These are phyloP conservation scores for Malurus alboscapulatus DNA, from an alignment of 2,113 vertebrate species.

Conservation along the genomic window DNA sequence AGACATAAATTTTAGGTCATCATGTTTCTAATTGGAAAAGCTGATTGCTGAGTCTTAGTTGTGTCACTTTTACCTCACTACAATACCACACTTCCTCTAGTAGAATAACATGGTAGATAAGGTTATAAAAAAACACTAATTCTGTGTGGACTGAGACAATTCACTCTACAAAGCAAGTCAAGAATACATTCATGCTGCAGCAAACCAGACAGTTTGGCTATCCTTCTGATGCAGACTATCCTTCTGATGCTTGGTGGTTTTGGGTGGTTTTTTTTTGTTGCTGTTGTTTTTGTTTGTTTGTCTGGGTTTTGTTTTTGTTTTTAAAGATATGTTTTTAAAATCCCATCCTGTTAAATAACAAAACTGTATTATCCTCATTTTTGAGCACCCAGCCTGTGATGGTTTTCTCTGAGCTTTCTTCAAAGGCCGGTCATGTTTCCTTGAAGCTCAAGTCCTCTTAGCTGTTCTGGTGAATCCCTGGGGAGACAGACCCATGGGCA, in stretches of 20 bases:
- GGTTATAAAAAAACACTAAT: not conserved
- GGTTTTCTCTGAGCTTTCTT: not conserved
- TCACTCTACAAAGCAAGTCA: not conserved
- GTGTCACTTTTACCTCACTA: not conserved
- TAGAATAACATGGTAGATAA: not conserved
- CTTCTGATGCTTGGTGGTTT: not conserved
- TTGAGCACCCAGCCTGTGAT: not conserved
- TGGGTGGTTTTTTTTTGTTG: not conserved
- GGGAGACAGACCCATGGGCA: not conserved
- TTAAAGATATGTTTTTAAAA: not conserved
- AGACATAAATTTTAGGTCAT: not conserved
- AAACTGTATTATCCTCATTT: not conserved
- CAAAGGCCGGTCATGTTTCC: not conserved
- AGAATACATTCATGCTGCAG: not conserved
- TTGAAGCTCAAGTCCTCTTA: not conserved
- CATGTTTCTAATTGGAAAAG: not conserved
- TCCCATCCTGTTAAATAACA: not conserved
- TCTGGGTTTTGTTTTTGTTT: not conserved
- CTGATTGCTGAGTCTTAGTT: not conserved
- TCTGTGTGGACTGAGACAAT: not conserved
- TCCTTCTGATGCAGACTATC: not conserved
- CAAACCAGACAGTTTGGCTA: not conserved
- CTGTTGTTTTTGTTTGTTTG: not conserved
- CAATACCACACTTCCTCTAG: not conserved
- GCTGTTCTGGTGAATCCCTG: not conserved